Conservation (phyloP, 2,888 invertebrate genomes). For the Pterostichus niger region DNA sequence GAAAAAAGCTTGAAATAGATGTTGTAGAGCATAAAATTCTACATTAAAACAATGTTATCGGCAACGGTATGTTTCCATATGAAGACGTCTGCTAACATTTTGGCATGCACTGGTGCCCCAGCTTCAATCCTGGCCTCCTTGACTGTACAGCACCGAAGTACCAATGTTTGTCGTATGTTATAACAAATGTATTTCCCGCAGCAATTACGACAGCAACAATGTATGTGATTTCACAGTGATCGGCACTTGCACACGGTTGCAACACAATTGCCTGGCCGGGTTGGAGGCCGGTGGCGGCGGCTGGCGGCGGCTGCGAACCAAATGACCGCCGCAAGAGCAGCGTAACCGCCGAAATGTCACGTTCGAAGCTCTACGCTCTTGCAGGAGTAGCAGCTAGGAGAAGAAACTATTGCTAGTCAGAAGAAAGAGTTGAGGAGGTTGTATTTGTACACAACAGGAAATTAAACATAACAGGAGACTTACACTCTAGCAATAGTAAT, state of each 20-base stretch:
- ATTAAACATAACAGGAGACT: too few species aligned
- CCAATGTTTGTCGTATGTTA: slow-evolving; percentile 13
- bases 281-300: not conserved
- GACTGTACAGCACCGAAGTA: not conserved
- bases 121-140: not conserved
- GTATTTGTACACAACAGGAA: too few species aligned
- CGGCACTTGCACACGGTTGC: slow-evolving; percentile 67
- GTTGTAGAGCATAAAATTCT: too few species aligned
- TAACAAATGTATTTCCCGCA: slow-evolving; percentile 51
- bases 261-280: slow-evolving; percentile 31
- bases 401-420: too few species aligned
- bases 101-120: too few species aligned
- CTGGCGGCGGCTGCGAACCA: not conserved
- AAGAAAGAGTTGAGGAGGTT: too few species aligned
- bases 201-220: slow-evolving; percentile 72
- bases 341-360: not conserved
- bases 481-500: too few species aligned
- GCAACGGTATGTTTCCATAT: too few species aligned
- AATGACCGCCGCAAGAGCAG: not conserved
- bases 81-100: too few species aligned
- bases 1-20: too few species aligned
- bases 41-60: too few species aligned
- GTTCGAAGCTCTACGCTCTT: not conserved
- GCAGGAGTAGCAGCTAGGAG: not conserved
- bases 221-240: slow-evolving; percentile 73